Percentiles rank a stretch among this genome's conserved stretches.
phyloP scores from a whole-genome alignment of 2,888 invertebrate genomes.

The Polylopha cassiicola region DNA sequence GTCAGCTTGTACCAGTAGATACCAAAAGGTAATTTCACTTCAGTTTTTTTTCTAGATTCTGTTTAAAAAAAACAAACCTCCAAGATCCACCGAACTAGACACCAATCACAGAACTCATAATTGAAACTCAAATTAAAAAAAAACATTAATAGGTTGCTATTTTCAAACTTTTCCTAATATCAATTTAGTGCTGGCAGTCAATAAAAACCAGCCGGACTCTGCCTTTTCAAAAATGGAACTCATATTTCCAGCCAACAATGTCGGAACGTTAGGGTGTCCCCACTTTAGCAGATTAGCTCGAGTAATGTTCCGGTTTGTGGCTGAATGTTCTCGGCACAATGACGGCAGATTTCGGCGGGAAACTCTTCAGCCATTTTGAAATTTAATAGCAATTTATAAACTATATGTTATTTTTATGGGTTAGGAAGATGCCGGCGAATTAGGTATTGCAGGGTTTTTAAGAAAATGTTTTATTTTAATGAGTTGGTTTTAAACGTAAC shows the following conservation, averaged over 20 bases:
- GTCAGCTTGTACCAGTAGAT: too few relatives aligned
- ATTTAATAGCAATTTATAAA: slow-evolving; percentile 41
- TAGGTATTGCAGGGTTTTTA: too few relatives aligned
- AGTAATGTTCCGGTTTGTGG: slow-evolving; percentile 50
- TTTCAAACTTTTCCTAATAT: too few relatives aligned
- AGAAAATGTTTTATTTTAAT: slow-evolving; percentile 5
- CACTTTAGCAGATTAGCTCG: slow-evolving; percentile 59
- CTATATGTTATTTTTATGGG: not conserved
- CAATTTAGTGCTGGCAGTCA: slow-evolving; percentile 2
- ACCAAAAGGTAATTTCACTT: too few relatives aligned
- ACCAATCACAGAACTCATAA: too few relatives aligned
- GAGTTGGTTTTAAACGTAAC: not conserved
- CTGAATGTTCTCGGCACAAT: slow-evolving; percentile 34
- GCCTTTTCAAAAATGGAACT: slow-evolving; percentile 16
- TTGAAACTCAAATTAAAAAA: too few relatives aligned
- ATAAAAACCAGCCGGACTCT: slow-evolving; percentile 6
- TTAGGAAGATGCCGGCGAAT: too few relatives aligned
- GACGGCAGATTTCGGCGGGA: slow-evolving; percentile 33
- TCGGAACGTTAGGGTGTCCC: slow-evolving; percentile 36
- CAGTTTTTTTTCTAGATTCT: too few relatives aligned
- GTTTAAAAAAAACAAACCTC: too few relatives aligned
- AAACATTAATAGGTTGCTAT: too few relatives aligned
- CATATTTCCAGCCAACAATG: slow-evolving; percentile 42
- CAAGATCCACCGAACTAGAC: too few relatives aligned
- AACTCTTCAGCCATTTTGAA: slow-evolving; percentile 41